phyloP scores from a whole-genome alignment of 1,140 invertebrate species.

The Pseudachorutes palmiensis region DNA sequence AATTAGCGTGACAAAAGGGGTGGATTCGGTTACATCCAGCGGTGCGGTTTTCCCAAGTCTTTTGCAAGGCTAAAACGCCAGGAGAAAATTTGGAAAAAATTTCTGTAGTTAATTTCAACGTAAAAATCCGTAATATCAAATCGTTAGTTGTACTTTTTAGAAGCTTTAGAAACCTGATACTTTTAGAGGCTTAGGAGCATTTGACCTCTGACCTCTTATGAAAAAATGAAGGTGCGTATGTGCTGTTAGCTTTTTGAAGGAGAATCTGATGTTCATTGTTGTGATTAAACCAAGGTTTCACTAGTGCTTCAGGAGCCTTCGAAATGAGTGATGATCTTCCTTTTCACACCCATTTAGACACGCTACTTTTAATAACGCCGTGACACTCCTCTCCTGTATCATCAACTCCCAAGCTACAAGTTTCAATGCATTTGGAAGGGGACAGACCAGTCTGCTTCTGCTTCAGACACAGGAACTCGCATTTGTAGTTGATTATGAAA shows the following conservation, averaged over 20 bases:
- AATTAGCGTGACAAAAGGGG: not conserved
- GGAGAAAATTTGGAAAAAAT: not conserved
- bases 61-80: not conserved
- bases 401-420: not conserved
- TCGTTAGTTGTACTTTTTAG: too few species aligned
- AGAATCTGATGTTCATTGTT: not conserved
- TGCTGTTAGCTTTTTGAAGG: not conserved
- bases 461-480: too few species aligned
- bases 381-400: not conserved
- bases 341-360: constrained; percentile 32
- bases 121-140: too few species aligned
- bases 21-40: not conserved
- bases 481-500: too few species aligned
- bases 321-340: constrained; percentile 34
- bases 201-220: not conserved
- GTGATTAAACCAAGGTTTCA: not conserved
- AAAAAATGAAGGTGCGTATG: not conserved
- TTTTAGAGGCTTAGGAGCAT: too few species aligned
- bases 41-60: not conserved
- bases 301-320: constrained; percentile 6
- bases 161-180: too few species aligned
- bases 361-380: constrained; percentile 15
- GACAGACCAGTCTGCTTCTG: too few species aligned
- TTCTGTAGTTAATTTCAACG: not conserved
- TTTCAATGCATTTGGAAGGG: too few species aligned